These are phyloP conservation scores for Dromococcyx pavoninus DNA, from an alignment of 2,797 vertebrate genomes.

Conservation along the genomic window DNA sequence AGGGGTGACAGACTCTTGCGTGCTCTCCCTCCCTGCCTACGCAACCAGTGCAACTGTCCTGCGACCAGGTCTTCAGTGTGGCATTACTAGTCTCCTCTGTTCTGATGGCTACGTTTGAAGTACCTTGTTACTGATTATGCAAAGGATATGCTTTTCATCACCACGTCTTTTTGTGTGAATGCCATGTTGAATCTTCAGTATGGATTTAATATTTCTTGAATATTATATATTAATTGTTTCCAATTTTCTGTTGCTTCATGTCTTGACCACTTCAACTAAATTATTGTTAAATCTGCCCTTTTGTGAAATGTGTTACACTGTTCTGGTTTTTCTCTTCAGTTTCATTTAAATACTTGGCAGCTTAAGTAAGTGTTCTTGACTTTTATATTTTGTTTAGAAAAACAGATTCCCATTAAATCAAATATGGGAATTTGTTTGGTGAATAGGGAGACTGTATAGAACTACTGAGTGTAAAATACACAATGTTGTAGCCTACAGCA, in stretches of 20 bases:
- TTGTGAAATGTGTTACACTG: background rate
- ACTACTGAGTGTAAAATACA: background rate
- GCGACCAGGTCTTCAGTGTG: background rate
- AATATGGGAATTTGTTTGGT: slow-evolving; percentile 1
- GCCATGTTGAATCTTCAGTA: background rate
- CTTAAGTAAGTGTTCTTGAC: background rate
- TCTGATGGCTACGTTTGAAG: background rate
- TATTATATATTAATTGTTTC: slow-evolving; percentile 31
- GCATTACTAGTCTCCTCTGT: background rate
- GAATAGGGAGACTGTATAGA: background rate
- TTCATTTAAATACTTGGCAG: slow-evolving; percentile 1
- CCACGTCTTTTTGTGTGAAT: background rate
- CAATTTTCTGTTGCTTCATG: slow-evolving; percentile 27
- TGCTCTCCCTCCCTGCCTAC: background rate
- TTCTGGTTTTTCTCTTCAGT: slow-evolving; percentile 1
- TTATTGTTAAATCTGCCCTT: slow-evolving; percentile 22
- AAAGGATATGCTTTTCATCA: slow-evolving; percentile 14
- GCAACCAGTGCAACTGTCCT: background rate
- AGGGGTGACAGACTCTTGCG: fast-evolving
- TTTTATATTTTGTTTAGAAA: slow-evolving; percentile 15
- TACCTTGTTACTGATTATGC: background rate
- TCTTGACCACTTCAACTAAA: slow-evolving; percentile 23
- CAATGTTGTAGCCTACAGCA: background rate
- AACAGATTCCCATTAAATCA: slow-evolving; percentile 18
- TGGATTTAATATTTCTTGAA: slow-evolving; percentile 10